Conservation (phyloP, 2,888 invertebrate species). For the Choreutis nemorana region DNA sequence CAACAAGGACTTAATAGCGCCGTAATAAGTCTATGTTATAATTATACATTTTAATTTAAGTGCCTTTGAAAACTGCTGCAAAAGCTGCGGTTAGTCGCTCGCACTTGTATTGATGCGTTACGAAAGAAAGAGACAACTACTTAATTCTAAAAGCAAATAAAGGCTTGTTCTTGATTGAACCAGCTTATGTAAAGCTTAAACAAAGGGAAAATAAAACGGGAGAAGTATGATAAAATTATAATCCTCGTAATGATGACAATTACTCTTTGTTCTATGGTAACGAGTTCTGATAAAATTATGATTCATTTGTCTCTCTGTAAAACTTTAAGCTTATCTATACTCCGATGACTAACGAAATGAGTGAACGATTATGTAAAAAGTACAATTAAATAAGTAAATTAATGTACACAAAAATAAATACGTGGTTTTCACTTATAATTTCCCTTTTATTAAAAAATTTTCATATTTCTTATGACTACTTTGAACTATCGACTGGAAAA, state of each 20-base stretch:
- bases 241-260: constrained; percentile 29
- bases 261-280: constrained; percentile 22
- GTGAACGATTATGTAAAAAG: constrained; percentile 1
- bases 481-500: not conserved
- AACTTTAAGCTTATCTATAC: not conserved
- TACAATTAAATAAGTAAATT: not conserved
- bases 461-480: not conserved
- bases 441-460: constrained; percentile 1
- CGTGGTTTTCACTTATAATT: constrained; percentile 4
- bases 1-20: too few relatives aligned
- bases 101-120: too few relatives aligned
- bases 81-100: too few relatives aligned
- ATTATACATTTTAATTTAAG: too few relatives aligned
- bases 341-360: too few relatives aligned
- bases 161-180: too few relatives aligned
- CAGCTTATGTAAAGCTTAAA: constrained; percentile 24
- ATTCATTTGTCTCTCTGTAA: constrained; percentile 1
- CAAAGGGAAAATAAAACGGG: constrained; percentile 18
- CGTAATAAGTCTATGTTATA: too few relatives aligned
- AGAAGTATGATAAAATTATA: too few relatives aligned
- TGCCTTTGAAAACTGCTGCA: too few relatives aligned
- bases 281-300: not conserved
- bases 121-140: too few relatives aligned
- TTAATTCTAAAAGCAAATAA: too few relatives aligned
- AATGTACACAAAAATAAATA: constrained; percentile 1